Evolutionary conservation across 2,797 vertebrate genomes (phyloP), one percentile per base, ranked within the genome.

Genomic region (Cichlasoma orientale): DNA sequence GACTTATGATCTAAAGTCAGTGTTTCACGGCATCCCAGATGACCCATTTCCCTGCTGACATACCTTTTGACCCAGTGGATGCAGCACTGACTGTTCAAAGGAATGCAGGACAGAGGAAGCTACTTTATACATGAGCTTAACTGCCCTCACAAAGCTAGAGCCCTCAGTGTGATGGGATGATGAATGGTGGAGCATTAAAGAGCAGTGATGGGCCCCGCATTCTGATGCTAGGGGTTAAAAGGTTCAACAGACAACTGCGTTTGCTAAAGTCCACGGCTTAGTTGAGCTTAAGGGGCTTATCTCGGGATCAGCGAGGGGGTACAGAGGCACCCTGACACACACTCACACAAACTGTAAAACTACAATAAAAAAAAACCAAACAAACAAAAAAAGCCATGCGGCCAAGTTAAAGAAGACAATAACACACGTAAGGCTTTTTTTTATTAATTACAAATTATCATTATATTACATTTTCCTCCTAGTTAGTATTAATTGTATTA

Each of bases 41-140:
- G 88, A 88, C 88, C 90, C 70, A 82, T 56, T 90, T 87, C 82
- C 77, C 69, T 54, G 75, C 77, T 79, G 86, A 82, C 63, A 75
- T 70, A 86, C 83, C 72, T 92, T 92, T 78, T 92, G 84, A 92
- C 88, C 88, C 75, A 69, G 53, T 81, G 76, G 82, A 84, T 69
- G 79, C 21, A 53, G 68, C 79, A 74, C 56, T 75, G 81, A 83
- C 87, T 75, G 80, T 83, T 87, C 73, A 88, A 59, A 91, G 85
- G 84, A 90, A 90, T 91, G 89, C 85, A 75, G 79, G 69, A 33
- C 86, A 88, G 87, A 92, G 85, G 88, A 92, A 89, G 74, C 73
- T 23, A 80, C 77, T 91, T 77, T 74, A 77, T 87, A 88, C 57
- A 56, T 87, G 85, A 86, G 89, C 86, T 83, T 69, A 81, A 72